Evolutionary conservation across 2,113 vertebrate genomes (phyloP), one percentile per base, ranked within the genome.

Genomic region (Cyprinus carpio): DNA sequence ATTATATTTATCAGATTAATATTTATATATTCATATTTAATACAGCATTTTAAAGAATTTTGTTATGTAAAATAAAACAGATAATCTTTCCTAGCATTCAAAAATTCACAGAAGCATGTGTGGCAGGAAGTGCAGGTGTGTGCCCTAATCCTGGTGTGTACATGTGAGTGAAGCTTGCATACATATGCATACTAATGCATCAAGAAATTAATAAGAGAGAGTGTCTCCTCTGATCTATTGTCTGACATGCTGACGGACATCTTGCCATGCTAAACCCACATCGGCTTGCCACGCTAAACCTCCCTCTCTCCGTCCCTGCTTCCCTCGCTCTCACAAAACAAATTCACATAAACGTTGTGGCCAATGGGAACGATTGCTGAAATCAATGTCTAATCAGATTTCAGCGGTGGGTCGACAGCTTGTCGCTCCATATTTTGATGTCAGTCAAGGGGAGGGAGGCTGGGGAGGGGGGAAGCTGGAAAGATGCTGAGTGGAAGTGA

Each of bases 401-500:
- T 96, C 95, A 91, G 96, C 95, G 89, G 94, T 91, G 94, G 78
- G 94, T 95, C 95, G 96, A 97, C 96, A 96, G 96, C 96, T 97
- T 98, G 97, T 98, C 96, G 95, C 96, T 98, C 95, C 96, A 96
- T 97, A 97, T 98, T 98, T 96, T 97, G 93, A 94, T 97, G 97
- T 97, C 97, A 97, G 96, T 96, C 95, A 96, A 87, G 95, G 94
- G 93, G 94, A 95, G 95, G 96, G 94, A 94, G 95, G 95, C 91
- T 89, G 75, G 37, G 94, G 34, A n/a, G 40, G 58, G 18, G 88
- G 43, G 94, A 95, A 94, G 93, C 91, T 92, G 93, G 94, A 95
- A 93, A 78, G 92, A 95, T 90, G 90, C 93, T 97, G 96, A 98
- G 95, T 95, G 94, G 92, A 97, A 96, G 96, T 96, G 97, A 99